Percentiles rank a stretch among this genome's conserved stretches.
Conservation (phyloP, 2,888 invertebrate genomes). For the Phengaris alcon region DNA sequence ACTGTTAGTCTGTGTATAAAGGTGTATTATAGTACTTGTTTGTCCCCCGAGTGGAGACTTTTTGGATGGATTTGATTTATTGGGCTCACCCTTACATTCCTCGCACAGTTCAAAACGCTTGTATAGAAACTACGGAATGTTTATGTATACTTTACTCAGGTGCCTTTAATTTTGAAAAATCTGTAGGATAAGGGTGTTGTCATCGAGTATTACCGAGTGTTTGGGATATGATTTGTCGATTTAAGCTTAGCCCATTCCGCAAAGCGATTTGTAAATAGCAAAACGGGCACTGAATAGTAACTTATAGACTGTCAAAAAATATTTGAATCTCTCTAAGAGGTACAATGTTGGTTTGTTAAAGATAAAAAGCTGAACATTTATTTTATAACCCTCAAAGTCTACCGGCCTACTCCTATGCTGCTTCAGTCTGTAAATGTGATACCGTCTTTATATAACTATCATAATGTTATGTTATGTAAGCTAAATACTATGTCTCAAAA, state of each 20-base stretch:
- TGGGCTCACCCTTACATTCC: constrained; percentile 38
- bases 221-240: constrained; percentile 7
- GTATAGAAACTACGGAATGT: constrained; percentile 17
- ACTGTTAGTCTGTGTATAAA: constrained; percentile 26
- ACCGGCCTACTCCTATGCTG: constrained; percentile 8
- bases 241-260: constrained; percentile 41
- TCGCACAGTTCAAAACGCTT: constrained; percentile 28
- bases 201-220: not conserved
- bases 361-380: constrained; percentile 22
- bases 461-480: not conserved
- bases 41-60: constrained; percentile 21
- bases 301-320: constrained; percentile 68
- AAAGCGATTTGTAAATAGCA: constrained; percentile 64
- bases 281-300: constrained; percentile 60
- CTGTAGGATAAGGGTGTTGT: constrained; percentile 8
- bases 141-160: constrained; percentile 17
- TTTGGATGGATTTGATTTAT: constrained; percentile 32
- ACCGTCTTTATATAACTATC: constrained; percentile 21
- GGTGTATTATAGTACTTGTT: constrained; percentile 17
- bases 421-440: constrained; percentile 32
- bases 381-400: constrained; percentile 18
- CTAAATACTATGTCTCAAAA: not conserved
- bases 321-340: constrained; percentile 73
- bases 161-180: constrained; percentile 23
- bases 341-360: constrained; percentile 36